Base-by-base conservation (phyloP, 2,797 vertebrate genomes). In the Crocodylus rhombifer region DNA sequence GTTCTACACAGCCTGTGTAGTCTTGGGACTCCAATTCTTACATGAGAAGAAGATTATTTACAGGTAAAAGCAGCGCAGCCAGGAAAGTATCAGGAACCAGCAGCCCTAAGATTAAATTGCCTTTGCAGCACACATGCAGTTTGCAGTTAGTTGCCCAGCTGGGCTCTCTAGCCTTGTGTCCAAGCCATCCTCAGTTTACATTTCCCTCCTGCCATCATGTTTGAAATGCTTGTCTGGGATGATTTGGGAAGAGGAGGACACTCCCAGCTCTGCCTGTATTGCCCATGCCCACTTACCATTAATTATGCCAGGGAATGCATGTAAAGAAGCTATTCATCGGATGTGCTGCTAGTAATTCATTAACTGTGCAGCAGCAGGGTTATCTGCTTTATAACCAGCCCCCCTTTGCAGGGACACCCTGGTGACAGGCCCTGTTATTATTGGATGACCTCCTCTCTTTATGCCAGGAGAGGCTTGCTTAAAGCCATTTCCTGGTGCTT, bases 21-120 rank as follows among this genome's bases (percentile, higher is more conserved):
- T 99, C 82, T 97, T 99, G 77, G 99, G 99, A n/a, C 98, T 99
- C 78, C 99, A 99, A 96, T 99, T 99, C 94, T 98, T 99, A 63
- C 99, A 99, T 2, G 98, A 98, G 88, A 99, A 99, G 96, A 98
- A 98, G 90, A 99, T 99, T 51, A 98, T 99, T 94, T 99, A 99
- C 96, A 98, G 99, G 99, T 99, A 98, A 95, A 30, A 51, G 36
- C 33, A 42, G 64, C 23, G 77, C 81, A 60, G 26, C 36, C 42
- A 88, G 7, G 42, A 30, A 61, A 76, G 2, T 64, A 4, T 26
- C 42, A 90, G 79, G 18, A 11, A 30, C 75, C 15, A 71, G 74
- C 74, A 85, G 6, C 23, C 42, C 67, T 36, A 78, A 94, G 69
- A 56, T 76, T 91, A 80, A 4, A 84, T 51, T 94, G 94, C 64